Evolutionary conservation across 2,888 invertebrate species (phyloP), one percentile per base, ranked within the genome.

Genomic region (Drosophila greeni): DNA sequence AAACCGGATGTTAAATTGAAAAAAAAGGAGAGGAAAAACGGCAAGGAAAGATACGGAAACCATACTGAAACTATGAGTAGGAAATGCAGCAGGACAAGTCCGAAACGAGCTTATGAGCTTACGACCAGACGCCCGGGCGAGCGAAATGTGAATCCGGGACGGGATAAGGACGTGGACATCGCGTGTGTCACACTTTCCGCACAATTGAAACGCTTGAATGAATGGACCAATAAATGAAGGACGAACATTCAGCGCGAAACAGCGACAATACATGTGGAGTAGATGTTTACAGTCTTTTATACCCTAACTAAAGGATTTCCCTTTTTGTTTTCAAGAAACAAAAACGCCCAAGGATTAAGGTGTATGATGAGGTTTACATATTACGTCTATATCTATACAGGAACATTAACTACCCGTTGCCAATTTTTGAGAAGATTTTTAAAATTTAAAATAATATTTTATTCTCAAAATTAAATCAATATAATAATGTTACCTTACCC

Each of bases 191-290:
- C 67, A 76, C 75, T 81, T 82, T 82, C 82, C 82, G 75, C 78
- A 80, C 81, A 81, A 82, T 82, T 82, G 74, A 78, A 82, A 80
- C 81, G 78, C 82, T 82, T 82, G 73, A 82, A 82, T 76, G 75
- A 74, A 66, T 62, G 76, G 60, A 51, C 64, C 64, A 70, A 74
- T 72, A 76, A 74, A 64, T 69, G 74, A 74, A 64, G 74, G 62
- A 72, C 72, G 39, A 26, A 26, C 36, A 51, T 37, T 24, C 39
- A 39, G 60, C 56, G 71, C 71, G 65, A 67, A 67, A 47, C 3
- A 20, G 20, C 31, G 20, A n/a, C 45, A 14, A 47, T 20, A 31
- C 45, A 31, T 47, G 45, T 14, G 29, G 29, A 29, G 45, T 29
- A 45, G 14, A 29, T 29, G 29, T 31, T 47, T 47, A 31, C 9